phyloP scores from a whole-genome alignment of 2,113 vertebrate species.

The Myanophis thanlyinensis region DNA sequence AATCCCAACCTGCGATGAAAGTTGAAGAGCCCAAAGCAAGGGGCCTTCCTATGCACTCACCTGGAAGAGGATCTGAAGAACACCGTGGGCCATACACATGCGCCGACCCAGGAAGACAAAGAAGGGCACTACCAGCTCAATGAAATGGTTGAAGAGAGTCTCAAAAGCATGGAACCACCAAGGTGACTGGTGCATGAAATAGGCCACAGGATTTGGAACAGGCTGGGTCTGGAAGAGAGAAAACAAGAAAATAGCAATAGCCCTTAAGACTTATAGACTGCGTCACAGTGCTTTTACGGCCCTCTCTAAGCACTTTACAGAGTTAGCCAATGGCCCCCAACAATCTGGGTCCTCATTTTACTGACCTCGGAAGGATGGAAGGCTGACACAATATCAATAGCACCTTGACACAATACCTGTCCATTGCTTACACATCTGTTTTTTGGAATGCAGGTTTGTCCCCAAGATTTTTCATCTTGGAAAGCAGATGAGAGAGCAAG shows the following conservation, averaged over 20 bases:
- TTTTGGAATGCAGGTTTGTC: neutral
- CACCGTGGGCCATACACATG: constrained; percentile 79
- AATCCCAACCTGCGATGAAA: neutral
- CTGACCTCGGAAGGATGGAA: too few species aligned
- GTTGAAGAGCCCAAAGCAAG: neutral
- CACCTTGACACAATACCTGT: neutral
- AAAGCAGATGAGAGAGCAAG: neutral
- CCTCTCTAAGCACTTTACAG: too few species aligned
- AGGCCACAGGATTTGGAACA: constrained; percentile 87
- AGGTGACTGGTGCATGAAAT: constrained; percentile 87
- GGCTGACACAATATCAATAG: neutral
- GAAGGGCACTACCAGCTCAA: constrained; percentile 88
- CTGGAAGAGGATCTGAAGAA: constrained; percentile 91
- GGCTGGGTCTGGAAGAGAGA: constrained; percentile 84
- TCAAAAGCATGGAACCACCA: constrained; percentile 90
- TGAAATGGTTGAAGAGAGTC: constrained; percentile 83
- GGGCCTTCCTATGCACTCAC: constrained; percentile 58
- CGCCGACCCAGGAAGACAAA: constrained; percentile 84
- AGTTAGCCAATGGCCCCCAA: too few species aligned
- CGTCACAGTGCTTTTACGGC: too few species aligned
- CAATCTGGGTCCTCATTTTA: too few species aligned
- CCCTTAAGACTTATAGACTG: too few species aligned
- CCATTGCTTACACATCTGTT: neutral
- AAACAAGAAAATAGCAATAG: rapidly evolving
- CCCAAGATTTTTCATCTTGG: neutral